phyloP scores from a whole-genome alignment of 2,888 invertebrate genomes.

The Stenolophus ochropezus region DNA sequence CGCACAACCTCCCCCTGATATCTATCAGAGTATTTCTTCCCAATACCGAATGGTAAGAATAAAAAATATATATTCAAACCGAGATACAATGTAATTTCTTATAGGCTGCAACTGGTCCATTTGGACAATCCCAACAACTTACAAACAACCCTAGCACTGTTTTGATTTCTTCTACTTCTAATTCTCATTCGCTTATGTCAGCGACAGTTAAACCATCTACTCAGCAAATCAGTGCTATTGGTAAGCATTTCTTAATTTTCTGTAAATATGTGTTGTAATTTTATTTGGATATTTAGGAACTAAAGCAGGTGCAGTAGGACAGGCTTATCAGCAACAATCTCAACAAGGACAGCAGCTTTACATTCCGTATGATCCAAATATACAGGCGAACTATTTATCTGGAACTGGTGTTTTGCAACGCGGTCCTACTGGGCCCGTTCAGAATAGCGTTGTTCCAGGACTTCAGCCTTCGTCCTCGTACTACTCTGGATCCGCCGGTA shows the following conservation, averaged over 20 bases:
- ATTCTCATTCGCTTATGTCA: slow-evolving; percentile 89
- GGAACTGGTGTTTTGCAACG: slow-evolving; percentile 80
- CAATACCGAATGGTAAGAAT: slow-evolving; percentile 77
- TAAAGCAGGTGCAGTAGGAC: slow-evolving; percentile 76
- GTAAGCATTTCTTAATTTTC: slow-evolving; percentile 69
- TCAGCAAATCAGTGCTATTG: slow-evolving; percentile 90
- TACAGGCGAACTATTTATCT: slow-evolving; percentile 77
- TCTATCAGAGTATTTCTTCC: slow-evolving; percentile 80
- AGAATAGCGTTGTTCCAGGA: slow-evolving; percentile 73
- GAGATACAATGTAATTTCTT: too few species aligned
- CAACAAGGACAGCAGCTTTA: slow-evolving; percentile 75
- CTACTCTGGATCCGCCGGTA: slow-evolving; percentile 75
- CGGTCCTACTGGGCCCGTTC: slow-evolving; percentile 74
- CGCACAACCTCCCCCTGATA: slow-evolving; percentile 79
- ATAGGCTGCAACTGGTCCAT: slow-evolving; percentile 77
- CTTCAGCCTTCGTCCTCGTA: slow-evolving; percentile 75
- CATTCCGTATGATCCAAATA: slow-evolving; percentile 78
- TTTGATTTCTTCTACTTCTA: slow-evolving; percentile 90
- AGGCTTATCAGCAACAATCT: slow-evolving; percentile 76
- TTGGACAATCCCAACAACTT: slow-evolving; percentile 87
- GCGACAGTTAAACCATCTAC: slow-evolving; percentile 88
- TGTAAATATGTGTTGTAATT: slow-evolving; percentile 38
- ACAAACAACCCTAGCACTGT: slow-evolving; percentile 90
- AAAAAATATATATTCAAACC: too few species aligned
- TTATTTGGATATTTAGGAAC: slow-evolving; percentile 69